Evolutionary conservation across 1,140 invertebrate species (phyloP), one percentile per base, ranked within the genome.

Genomic region (Magallana ariakensis): DNA sequence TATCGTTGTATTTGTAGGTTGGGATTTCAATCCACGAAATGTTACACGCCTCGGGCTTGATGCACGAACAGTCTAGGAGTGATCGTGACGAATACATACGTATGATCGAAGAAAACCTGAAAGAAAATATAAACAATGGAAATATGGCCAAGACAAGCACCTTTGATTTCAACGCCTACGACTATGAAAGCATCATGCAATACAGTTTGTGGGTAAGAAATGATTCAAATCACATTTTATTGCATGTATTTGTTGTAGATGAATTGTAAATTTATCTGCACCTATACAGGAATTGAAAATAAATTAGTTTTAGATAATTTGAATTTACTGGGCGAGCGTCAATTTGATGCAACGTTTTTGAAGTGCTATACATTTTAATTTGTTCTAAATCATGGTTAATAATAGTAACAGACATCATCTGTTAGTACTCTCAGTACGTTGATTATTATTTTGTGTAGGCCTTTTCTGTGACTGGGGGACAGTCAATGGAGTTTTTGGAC

Each of bases 1-100:
- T 62, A 2, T 16, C 19, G 19, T 5, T 62, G 15, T 62, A 16
- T 8, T 62, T 15, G 2, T 5, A 85, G 84, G 19, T 85, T 22
- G 19, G 53, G 0, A 85, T 66, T 26, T 26, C 86, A 0, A n/a
- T 83, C 9, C 86, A 87, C 70, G 86, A 87, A n/a, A 87, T 87
- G 86, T 22, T 62, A 60, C 86, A 87, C 54, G 86, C 86, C 6
- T 66, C 84, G 81, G 86, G 86, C 9, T 22, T 62, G n/a, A 66
- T 81, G 19, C 86, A 87, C 22, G 86, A 87, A 10, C 86, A 87
- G 60, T 83, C 81, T 9, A 60, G 86, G n/a, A 57, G n/a, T 15
- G 91, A 92, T 83, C 88, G 91, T 13, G 90, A 86, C 15, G 83
- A 87, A 11, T 75, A 87, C 19, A 62, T 87, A 1, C 55, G 83